Percentiles rank a stretch among this genome's conserved stretches.
These are phyloP conservation scores for Trichogramma pretiosum DNA, from an alignment of 1,140 invertebrate genomes.

Conservation along the genomic window DNA sequence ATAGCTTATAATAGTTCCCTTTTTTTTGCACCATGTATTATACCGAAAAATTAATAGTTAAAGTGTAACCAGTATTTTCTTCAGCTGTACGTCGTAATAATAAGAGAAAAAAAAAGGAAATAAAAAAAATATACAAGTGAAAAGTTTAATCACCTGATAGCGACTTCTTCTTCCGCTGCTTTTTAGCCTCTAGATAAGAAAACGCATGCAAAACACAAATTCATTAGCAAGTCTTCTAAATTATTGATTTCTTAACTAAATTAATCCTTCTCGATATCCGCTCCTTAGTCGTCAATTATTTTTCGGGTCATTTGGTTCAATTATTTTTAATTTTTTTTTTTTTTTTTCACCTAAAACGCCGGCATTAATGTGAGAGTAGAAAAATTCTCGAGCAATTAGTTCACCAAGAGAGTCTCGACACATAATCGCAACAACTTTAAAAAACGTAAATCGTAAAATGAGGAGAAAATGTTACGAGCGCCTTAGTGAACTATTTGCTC, in stretches of 20 bases:
- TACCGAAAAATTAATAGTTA: no score
- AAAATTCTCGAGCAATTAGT: constrained; percentile 5
- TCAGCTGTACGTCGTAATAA: constrained; percentile 18
- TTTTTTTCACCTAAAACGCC: constrained; percentile 13
- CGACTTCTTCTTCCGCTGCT: constrained; percentile 82
- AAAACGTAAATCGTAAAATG: no score
- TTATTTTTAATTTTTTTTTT: no score
- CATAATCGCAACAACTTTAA: no score
- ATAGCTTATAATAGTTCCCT: no score
- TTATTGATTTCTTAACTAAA: constrained; percentile 17
- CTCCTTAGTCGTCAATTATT: constrained; percentile 13
- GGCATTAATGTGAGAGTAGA: constrained; percentile 4
- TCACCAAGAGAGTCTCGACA: no score
- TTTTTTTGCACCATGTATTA: no score
- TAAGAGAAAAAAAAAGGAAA: constrained; percentile 19
- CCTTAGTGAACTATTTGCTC: no score
- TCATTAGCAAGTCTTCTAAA: constrained; percentile 48
- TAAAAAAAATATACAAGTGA: constrained; percentile 29
- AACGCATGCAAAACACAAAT: constrained; percentile 55
- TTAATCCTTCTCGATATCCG: no score
- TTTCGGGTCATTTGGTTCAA: no score
- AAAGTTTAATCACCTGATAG: constrained; percentile 67
- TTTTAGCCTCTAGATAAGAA: constrained; percentile 78
- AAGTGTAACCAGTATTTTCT: constrained; percentile 19
- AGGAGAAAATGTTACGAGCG: no score